Conservation (phyloP, 1,140 invertebrate species). For the Drosophila micromelanica region DNA sequence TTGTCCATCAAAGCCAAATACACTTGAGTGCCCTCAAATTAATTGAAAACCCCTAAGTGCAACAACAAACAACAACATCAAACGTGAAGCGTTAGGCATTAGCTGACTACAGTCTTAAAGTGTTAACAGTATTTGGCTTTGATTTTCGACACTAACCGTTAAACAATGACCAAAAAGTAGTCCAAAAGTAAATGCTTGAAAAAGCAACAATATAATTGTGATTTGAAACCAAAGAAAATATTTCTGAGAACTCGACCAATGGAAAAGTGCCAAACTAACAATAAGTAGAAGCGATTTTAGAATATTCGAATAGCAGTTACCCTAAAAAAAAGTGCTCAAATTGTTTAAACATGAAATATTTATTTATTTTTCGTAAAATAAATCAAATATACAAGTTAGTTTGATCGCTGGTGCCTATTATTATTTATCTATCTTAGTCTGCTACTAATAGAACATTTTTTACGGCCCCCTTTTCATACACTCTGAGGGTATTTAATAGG, state of each 20-base stretch:
- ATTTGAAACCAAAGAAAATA: slow-evolving; percentile 29
- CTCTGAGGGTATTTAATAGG: background rate
- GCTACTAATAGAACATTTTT: too few relatives aligned
- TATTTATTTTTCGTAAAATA: too few relatives aligned
- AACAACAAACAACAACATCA: slow-evolving; percentile 17
- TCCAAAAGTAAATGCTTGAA: background rate
- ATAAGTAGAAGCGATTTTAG: background rate
- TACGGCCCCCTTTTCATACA: background rate
- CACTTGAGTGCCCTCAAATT: slow-evolving; percentile 15
- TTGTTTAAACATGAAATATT: background rate
- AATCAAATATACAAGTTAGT: background rate
- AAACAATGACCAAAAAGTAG: background rate
- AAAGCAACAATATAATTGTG: slow-evolving; percentile 12
- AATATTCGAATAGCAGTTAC: background rate
- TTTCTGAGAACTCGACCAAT: slow-evolving; percentile 6
- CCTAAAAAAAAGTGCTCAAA: background rate
- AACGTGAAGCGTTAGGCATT: slow-evolving; percentile 1
- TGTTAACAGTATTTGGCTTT: slow-evolving; percentile 28
- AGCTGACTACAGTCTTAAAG: slow-evolving; percentile 29
- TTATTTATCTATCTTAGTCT: background rate
- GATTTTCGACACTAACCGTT: background rate
- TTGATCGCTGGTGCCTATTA: background rate
- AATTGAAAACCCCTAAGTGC: slow-evolving; percentile 27
- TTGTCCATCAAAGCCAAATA: slow-evolving; percentile 10
- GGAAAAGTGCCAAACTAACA: background rate